phyloP scores from a whole-genome alignment of 1,140 invertebrate genomes.

The Oryctes rhinoceros region DNA sequence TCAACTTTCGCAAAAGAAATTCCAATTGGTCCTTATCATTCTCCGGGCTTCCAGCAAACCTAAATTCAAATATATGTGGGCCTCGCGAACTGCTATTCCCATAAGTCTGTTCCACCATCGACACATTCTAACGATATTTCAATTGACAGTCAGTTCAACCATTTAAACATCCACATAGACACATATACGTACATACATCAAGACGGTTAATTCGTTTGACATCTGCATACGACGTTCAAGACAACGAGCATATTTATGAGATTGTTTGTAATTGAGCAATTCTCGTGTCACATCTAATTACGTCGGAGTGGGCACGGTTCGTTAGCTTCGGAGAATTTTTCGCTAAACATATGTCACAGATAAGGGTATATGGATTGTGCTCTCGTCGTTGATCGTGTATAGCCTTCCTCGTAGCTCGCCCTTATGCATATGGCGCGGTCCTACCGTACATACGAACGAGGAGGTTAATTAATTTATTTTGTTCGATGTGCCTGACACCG shows the following conservation, averaged over 20 bases:
- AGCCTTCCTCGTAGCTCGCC: not conserved
- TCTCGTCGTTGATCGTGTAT: conserved; percentile 22
- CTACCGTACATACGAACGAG: not conserved
- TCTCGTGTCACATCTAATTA: conserved; percentile 45
- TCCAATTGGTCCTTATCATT: too few species aligned
- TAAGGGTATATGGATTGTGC: conserved; percentile 36
- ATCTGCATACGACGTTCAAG: conserved; percentile 11
- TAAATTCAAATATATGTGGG: too few species aligned
- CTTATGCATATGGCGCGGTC: conserved; percentile 18
- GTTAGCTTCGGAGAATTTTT: conserved; percentile 42
- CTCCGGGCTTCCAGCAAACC: too few species aligned
- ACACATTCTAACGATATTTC: not conserved
- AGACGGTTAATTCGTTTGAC: not conserved
- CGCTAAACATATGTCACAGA: conserved; percentile 45
- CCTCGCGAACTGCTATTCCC: too few species aligned
- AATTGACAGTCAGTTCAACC: not conserved
- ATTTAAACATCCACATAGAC: not conserved
- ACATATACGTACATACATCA: too few species aligned
- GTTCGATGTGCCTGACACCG: conserved; percentile 27
- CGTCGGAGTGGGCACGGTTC: conserved; percentile 8
- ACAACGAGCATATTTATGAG: conserved; percentile 27
- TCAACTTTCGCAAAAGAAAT: too few species aligned
- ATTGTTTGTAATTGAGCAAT: conserved; percentile 40
- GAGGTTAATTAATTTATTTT: conserved; percentile 31
- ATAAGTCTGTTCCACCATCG: too few species aligned